A percentile compares a stretch with the other conserved stretches of the same genome.
These are phyloP conservation scores for Magallana nippona DNA, from an alignment of 2,888 invertebrate species.

Conservation along the genomic window DNA sequence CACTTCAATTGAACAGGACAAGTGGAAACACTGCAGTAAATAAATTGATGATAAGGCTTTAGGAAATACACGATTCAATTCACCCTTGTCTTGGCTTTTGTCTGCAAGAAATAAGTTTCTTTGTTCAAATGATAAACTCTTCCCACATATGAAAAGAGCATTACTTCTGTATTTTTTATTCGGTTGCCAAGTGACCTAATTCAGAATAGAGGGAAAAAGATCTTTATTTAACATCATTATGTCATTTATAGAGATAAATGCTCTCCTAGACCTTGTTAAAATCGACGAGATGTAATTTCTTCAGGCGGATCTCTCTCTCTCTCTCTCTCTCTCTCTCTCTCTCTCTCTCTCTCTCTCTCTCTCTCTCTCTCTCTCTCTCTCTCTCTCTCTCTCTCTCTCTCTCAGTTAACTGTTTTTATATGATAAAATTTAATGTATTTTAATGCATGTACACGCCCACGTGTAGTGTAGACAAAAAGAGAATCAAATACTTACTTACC, in stretches of 20 bases:
- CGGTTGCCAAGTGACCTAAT: conserved; percentile 8
- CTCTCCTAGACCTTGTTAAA: neutral
- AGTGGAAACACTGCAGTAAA: neutral
- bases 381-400: neutral
- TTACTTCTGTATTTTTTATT: neutral
- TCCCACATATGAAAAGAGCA: conserved; percentile 17
- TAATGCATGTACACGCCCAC: neutral
- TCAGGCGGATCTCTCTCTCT: too few relatives aligned
- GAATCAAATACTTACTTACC: neutral
- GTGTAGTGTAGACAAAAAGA: neutral
- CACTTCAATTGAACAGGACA: too few relatives aligned
- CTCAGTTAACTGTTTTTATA: too few relatives aligned
- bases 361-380: too few relatives aligned
- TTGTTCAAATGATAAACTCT: conserved; percentile 10
- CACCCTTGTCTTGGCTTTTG: neutral
- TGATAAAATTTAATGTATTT: neutral
- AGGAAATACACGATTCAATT: neutral
- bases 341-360: too few relatives aligned
- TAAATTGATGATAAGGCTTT: neutral
- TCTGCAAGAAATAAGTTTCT: neutral
- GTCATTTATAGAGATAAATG: conserved; percentile 26
- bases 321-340: too few relatives aligned
- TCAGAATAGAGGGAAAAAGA: neutral
- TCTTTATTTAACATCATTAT: neutral
- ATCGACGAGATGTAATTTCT: too few relatives aligned